Evolutionary conservation across 2,113 vertebrate species (phyloP), one percentile per base, ranked within the genome.

Genomic region (Actinemys pallida): DNA sequence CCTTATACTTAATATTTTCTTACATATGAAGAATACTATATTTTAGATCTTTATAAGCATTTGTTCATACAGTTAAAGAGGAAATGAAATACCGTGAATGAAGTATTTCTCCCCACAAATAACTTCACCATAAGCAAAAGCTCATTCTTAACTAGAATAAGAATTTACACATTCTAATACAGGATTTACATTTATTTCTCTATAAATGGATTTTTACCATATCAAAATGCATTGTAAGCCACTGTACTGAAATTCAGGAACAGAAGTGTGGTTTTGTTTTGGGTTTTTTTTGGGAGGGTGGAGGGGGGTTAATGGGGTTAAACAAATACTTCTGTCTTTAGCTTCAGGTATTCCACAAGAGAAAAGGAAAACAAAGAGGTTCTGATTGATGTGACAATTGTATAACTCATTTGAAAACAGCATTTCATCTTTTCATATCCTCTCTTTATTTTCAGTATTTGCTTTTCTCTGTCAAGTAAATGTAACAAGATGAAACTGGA

Each of bases 121-220:
- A 96, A 95, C 86, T 29, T 65, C 79, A 93, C 16, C 83, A 59
- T 52, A 92, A 91, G 86, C 52, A 93, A 56, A 95, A 93, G 89
- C 69, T 27, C 4, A 54, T 27, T 93, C 89, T 96, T 94, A 91
- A 89, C 69, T 17, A 83, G 88, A 76, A 91, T 1, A 65, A 54
- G 54, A 87, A 94, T 93, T 88, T 90, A 84, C 6, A 78, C 62
- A 86, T 83, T 39, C 49, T 72, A 83, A 53, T 52, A 93, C 76
- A 87, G 17, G n/a, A 90, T 25, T 57, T 80, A 78, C 83, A 0
- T 29, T 42, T 53, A 90, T 85, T 90, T 95, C 22, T 78, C 83
- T 54, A 1, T 19, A 84, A 27, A 2, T 76, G 0, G 53, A 86
- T 76, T 92, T 94, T 83, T 8, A 78, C 39, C 93, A 86, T 86